Conservation (phyloP, 2,888 invertebrate genomes). For the Atrina japonica region DNA sequence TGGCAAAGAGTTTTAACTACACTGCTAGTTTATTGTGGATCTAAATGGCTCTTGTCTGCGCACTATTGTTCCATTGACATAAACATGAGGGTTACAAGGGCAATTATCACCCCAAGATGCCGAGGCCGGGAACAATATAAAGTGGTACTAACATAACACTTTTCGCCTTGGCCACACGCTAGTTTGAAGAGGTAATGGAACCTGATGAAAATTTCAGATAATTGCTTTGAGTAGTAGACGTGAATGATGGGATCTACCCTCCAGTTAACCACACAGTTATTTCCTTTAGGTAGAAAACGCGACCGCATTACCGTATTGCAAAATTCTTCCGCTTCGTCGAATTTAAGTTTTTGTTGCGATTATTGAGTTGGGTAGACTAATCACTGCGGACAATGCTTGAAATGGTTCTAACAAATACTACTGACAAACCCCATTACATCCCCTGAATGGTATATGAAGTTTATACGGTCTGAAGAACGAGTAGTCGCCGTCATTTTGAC, state of each 20-base stretch:
- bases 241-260: constrained; percentile 14
- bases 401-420: constrained; percentile 8
- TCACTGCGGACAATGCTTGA: constrained; percentile 31
- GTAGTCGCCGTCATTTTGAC: constrained; percentile 2
- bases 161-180: constrained; percentile 33
- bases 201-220: constrained; percentile 46
- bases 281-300: constrained; percentile 14
- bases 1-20: neutral
- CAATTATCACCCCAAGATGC: constrained; percentile 32
- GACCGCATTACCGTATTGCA: constrained; percentile 31
- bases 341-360: constrained; percentile 27
- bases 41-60: constrained; percentile 13
- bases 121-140: constrained; percentile 18
- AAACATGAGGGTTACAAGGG: constrained; percentile 28
- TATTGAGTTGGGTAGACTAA: constrained; percentile 19
- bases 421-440: constrained; percentile 28
- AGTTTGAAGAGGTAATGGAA: constrained; percentile 12
- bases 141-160: constrained; percentile 22
- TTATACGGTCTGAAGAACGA: neutral
- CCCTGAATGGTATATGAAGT: constrained; percentile 16
- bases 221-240: constrained; percentile 27
- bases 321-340: constrained; percentile 30
- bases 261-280: constrained; percentile 17
- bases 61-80: constrained; percentile 26
- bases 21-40: constrained; percentile 7